Base-by-base conservation (phyloP, 2,113 vertebrate genomes). In the Indri indri region DNA sequence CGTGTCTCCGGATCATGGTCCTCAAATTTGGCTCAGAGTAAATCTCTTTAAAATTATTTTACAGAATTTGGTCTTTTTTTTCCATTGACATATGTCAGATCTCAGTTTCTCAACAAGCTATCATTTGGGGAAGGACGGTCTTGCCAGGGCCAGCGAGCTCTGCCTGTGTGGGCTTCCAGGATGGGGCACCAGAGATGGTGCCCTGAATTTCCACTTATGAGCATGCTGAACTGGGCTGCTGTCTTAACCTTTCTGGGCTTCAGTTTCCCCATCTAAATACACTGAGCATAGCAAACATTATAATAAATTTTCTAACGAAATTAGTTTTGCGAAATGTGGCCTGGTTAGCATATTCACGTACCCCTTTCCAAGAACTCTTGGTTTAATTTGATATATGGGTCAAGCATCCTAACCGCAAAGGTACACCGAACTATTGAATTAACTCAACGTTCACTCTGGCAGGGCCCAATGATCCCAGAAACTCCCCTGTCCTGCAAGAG, bases 201-300 rank as follows among this genome's bases (percentile, higher is more conserved):
- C 6, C 74, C 34, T 40, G 52, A 4, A 11, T 70, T 54, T 34
- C 37, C 32, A 23, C 45, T 65, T 70, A 66, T 16, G 59, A 74
- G 20, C n/a, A 30, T 10, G 32, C 4, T 37, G 18, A 86, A 22
- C 11, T 54, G 1, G 18, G 37, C 4, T 23, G 32, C 8, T 7
- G 1, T 57, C 22, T 76, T 61, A 47, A 34, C 2, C 12, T 63
- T 65, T 63, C 42, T n/a, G 42, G 7, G 30, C 3, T 87, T 98
- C 66, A 82, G 82, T 96, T 97, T 97, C 96, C 96, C 94, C 52
- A 32, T 3, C 4, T 22, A 61, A 52, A 76, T 68, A 47, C 3
- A 27, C 30, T 14, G 22, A 45, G 40, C 13, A 20, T 22, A 37
- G 14, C 3, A 73, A 18, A 76, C 68, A 40, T 45, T 37, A 52